Conservation (phyloP, 2,797 vertebrate genomes). For the Lates japonicus region DNA sequence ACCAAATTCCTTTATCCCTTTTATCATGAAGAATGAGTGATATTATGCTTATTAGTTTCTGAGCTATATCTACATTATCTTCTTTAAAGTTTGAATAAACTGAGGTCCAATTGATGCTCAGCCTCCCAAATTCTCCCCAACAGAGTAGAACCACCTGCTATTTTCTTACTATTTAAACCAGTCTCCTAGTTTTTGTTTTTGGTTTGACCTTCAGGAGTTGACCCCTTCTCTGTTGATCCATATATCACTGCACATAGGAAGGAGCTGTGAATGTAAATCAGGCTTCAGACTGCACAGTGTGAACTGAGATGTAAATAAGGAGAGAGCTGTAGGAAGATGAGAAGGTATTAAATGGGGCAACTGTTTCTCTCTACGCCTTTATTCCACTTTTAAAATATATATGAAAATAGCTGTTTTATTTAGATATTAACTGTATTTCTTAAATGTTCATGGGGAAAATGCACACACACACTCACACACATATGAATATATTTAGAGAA, state of each 20-base stretch:
- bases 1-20: not conserved
- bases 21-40: not conserved
- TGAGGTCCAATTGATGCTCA: too few relatives aligned
- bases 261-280: constrained; percentile 24
- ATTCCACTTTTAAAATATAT: not conserved
- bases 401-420: too few relatives aligned
- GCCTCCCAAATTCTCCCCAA: too few relatives aligned
- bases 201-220: not conserved
- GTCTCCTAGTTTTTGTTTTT: not conserved
- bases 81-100: not conserved
- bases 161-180: not conserved
- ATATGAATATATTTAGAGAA: too few relatives aligned
- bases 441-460: too few relatives aligned
- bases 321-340: constrained; percentile 5
- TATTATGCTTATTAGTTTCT: not conserved
- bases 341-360: constrained; percentile 2
- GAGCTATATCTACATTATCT: not conserved
- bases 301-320: constrained; percentile 36
- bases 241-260: constrained; percentile 16
- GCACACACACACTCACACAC: too few relatives aligned
- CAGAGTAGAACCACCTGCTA: not conserved
- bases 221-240: not conserved
- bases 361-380: not conserved
- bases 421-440: too few relatives aligned
- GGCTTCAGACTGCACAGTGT: constrained; percentile 3